Percentiles rank a stretch among this genome's conserved stretches.
These are phyloP conservation scores for Meghimatium bilineatum DNA, from an alignment of 2,888 invertebrate genomes.

Conservation along the genomic window DNA sequence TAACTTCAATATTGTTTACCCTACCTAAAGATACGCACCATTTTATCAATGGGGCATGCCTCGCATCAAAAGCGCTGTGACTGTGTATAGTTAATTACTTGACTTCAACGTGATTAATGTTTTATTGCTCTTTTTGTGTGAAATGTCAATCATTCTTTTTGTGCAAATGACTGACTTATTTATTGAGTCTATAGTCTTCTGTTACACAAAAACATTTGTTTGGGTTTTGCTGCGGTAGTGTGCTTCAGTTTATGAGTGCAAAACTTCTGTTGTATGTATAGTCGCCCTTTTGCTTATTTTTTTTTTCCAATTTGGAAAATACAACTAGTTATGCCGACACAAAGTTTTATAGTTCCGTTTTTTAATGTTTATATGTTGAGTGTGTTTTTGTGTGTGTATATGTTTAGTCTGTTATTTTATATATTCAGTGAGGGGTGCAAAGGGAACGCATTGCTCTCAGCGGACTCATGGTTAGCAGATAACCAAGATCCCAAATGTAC, in stretches of 20 bases:
- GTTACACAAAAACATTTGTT: neutral
- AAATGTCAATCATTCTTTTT: neutral
- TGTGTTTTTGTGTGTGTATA: too few relatives aligned
- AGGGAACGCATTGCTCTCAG: too few relatives aligned
- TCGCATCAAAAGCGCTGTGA: conserved; percentile 42
- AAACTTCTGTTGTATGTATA: conserved; percentile 20
- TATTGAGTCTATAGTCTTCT: neutral
- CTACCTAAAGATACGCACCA: neutral
- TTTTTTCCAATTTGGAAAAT: neutral
- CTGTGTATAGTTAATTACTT: conserved; percentile 18
- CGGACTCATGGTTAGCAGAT: too few relatives aligned
- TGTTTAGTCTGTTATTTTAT: too few relatives aligned
- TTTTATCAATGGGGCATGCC: neutral
- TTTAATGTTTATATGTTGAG: neutral
- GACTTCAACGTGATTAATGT: neutral
- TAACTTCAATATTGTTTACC: neutral
- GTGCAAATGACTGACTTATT: neutral
- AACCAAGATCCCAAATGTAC: too few relatives aligned
- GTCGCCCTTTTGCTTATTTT: conserved; percentile 14
- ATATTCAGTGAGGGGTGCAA: too few relatives aligned
- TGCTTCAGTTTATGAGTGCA: conserved; percentile 23
- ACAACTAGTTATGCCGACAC: conserved; percentile 18
- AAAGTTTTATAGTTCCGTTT: neutral
- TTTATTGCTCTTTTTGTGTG: neutral
- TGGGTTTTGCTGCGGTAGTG: conserved; percentile 15